Evolutionary conservation across 2,113 vertebrate species (phyloP).

Genomic region (Aegypius monachus): DNA sequence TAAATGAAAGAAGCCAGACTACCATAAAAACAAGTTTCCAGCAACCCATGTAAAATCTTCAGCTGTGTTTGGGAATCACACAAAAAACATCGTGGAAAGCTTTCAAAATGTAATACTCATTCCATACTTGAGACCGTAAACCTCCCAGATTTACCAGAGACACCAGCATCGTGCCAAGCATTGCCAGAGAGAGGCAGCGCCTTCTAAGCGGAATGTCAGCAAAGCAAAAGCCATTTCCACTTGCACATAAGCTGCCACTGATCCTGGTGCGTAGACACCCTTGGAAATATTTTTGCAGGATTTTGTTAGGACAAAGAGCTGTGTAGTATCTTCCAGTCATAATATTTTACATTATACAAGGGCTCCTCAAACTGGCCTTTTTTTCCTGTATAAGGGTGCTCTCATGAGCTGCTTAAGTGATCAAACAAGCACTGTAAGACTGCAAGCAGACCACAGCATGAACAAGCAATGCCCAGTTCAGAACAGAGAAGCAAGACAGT

Average conservation of each 20-base stretch:
- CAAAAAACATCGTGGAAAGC: accelerated
- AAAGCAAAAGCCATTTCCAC: not conserved
- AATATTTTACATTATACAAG: not conserved
- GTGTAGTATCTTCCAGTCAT: not conserved
- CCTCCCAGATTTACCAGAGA: not conserved
- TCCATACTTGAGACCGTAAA: not conserved
- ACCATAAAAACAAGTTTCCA: not conserved
- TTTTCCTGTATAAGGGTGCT: not conserved
- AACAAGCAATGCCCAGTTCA: constrained; percentile 37
- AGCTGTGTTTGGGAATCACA: not conserved
- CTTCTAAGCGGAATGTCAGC: not conserved
- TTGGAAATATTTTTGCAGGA: not conserved
- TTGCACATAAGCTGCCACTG: not conserved
- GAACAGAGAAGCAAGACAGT: constrained; percentile 20
- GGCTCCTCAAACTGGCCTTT: not conserved
- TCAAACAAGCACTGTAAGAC: constrained; percentile 36
- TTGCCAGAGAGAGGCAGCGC: accelerated
- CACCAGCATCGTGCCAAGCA: not conserved
- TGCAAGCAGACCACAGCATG: constrained; percentile 16
- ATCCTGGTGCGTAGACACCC: not conserved
- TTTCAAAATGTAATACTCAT: not conserved
- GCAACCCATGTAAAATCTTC: not conserved
- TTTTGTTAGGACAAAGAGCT: not conserved
- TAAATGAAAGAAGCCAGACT: not conserved
- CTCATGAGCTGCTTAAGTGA: constrained; percentile 16